Evolutionary conservation across 37 sponge, comb jelly and placozoan genomes (phyloP).

Genomic region (Oopsacas minuta): DNA sequence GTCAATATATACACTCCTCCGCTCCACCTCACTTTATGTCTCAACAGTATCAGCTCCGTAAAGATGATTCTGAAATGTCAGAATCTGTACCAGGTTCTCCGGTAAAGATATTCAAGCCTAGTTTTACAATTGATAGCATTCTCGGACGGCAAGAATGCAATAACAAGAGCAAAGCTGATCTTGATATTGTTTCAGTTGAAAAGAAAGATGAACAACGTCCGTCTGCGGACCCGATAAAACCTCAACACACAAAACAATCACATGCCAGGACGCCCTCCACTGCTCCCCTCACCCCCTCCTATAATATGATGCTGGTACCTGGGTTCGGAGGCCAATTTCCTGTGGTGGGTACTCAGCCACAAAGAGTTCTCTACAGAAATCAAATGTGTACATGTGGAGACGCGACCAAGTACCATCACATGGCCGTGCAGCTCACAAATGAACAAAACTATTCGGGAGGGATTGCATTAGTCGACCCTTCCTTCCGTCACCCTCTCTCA

Average conservation of each 20-base stretch:
- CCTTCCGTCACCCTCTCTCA: neutral
- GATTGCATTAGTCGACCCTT: neutral
- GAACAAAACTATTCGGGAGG: neutral
- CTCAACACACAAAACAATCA: neutral
- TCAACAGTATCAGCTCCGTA: neutral
- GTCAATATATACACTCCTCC: neutral
- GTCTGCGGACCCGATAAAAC: neutral
- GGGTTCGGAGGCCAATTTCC: neutral
- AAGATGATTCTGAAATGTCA: neutral
- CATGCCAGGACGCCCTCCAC: neutral
- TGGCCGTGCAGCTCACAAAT: neutral
- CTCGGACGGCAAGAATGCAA: neutral
- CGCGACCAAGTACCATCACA: neutral
- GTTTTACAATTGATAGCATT: conserved; percentile 14
- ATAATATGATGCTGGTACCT: neutral
- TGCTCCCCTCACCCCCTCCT: neutral
- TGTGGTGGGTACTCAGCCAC: neutral
- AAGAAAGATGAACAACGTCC: neutral
- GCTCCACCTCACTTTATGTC: neutral
- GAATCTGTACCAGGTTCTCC: neutral
- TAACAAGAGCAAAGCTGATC: neutral
- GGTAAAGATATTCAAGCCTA: neutral
- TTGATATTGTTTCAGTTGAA: neutral
- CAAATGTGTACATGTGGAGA: conserved; percentile 12
- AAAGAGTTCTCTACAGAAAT: neutral